These are phyloP conservation scores for Sterna hirundo DNA, from an alignment of 2,113 vertebrate genomes.

Conservation along the genomic window DNA sequence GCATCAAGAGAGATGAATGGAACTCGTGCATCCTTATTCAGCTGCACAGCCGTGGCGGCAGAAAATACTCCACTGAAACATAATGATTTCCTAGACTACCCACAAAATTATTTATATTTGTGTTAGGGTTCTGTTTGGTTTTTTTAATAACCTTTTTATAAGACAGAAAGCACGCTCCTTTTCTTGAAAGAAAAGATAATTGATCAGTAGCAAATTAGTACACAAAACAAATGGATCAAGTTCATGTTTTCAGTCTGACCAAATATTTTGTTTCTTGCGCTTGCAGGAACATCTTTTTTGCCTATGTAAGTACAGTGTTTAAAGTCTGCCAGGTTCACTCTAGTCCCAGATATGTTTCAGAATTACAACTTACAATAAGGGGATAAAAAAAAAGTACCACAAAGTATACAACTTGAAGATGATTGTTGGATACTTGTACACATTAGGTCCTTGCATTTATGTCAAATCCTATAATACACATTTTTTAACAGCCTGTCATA, in stretches of 20 bases:
- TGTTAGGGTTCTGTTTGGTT: background rate
- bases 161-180: background rate
- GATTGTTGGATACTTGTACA: background rate
- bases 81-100: background rate
- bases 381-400: background rate
- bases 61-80: background rate
- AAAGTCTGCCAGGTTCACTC: background rate
- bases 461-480: background rate
- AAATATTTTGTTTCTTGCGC: background rate
- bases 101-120: background rate
- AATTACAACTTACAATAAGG: background rate
- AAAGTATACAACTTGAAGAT: background rate
- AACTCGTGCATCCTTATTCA: background rate
- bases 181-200: background rate
- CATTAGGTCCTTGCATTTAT: background rate
- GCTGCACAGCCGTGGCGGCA: background rate
- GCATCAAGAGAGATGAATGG: background rate
- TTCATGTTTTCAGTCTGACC: background rate
- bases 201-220: background rate
- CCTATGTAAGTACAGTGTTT: background rate
- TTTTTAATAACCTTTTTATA: background rate
- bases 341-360: background rate
- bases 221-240: background rate
- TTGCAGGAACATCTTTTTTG: background rate
- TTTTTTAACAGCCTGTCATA: background rate